Evolutionary conservation across 2,888 invertebrate species (phyloP).

Genomic region (Drosophila neutralis): DNA sequence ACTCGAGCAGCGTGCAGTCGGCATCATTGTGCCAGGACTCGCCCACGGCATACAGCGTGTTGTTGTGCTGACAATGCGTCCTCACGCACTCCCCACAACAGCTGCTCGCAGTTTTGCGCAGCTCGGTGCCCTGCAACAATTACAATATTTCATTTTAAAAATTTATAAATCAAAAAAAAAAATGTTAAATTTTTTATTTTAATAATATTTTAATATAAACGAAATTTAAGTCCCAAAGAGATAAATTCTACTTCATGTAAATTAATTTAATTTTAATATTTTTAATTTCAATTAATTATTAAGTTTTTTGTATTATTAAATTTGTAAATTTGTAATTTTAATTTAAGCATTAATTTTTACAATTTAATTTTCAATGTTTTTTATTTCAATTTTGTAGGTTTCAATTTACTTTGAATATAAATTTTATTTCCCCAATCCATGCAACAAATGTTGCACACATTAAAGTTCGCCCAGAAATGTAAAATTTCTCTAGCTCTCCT

Average conservation of each 20-base stretch:
- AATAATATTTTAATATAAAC: neutral
- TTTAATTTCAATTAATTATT: neutral
- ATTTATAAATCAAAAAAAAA: neutral
- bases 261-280: neutral
- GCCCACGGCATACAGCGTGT: slow-evolving; percentile 78
- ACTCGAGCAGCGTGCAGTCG: slow-evolving; percentile 83
- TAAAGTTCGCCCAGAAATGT: neutral
- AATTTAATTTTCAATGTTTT: neutral
- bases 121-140: slow-evolving; percentile 79
- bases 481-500: neutral
- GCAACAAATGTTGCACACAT: neutral
- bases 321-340: neutral
- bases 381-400: neutral
- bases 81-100: slow-evolving; percentile 84
- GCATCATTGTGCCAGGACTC: slow-evolving; percentile 83
- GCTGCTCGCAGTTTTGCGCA: slow-evolving; percentile 68
- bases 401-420: neutral
- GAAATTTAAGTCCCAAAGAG: accelerated
- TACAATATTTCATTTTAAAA: too few species aligned
- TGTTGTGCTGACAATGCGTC: slow-evolving; percentile 81
- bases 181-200: neutral
- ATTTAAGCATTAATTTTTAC: neutral
- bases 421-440: neutral
- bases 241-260: neutral
- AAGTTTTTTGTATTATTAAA: neutral